phyloP scores from a whole-genome alignment of 2,113 vertebrate species.

The Toxostoma redivivum region DNA sequence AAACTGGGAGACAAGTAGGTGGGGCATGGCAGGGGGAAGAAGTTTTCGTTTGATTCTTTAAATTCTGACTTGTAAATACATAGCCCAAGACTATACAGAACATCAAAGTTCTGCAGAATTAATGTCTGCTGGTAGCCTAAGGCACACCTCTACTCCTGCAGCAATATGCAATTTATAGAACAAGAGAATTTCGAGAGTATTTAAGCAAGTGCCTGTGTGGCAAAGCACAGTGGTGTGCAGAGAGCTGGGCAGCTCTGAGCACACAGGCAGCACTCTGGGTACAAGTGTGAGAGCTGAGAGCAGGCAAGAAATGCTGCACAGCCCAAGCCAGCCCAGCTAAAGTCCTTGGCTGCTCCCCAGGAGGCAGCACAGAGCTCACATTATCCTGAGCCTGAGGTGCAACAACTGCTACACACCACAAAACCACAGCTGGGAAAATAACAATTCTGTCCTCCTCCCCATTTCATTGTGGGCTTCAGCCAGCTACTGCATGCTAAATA shows the following conservation, averaged over 20 bases:
- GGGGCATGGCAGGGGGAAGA: fast-evolving
- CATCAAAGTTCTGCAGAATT: neutral
- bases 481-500: neutral
- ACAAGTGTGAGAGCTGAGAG: neutral
- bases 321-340: neutral
- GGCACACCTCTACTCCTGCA: neutral
- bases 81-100: neutral
- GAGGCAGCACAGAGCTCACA: neutral
- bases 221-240: neutral
- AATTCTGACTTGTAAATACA: neutral
- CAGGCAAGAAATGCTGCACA: no score
- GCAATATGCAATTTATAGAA: neutral
- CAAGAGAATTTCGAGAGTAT: neutral
- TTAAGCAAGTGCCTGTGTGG: neutral
- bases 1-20: neutral
- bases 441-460: neutral
- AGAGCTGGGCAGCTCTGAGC: neutral
- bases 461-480: neutral
- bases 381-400: neutral
- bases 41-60: neutral
- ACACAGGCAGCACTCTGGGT: fast-evolving
- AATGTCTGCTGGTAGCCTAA: neutral
- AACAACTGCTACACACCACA: neutral
- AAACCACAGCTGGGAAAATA: neutral
- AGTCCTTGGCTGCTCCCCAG: neutral